Conservation (phyloP, 2,113 vertebrate genomes). For the Cygnus buccinator region DNA sequence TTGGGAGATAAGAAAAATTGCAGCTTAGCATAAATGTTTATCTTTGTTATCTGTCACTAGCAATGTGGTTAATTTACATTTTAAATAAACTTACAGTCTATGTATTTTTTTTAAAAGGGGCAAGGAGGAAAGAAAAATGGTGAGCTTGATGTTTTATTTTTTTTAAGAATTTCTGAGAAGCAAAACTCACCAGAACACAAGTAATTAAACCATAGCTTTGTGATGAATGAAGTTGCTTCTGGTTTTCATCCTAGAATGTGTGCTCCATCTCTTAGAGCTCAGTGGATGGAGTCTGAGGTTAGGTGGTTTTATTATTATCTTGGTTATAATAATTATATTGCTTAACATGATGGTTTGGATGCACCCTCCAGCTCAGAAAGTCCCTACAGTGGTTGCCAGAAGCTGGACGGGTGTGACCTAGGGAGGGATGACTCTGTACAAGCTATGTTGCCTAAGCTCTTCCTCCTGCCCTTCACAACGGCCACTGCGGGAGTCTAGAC, state of each 20-base stretch:
- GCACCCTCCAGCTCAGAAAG: conserved; percentile 53
- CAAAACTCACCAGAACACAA: conserved; percentile 52
- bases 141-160: conserved; percentile 58
- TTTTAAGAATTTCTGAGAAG: conserved; percentile 73
- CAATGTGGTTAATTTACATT: conserved; percentile 73
- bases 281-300: conserved; percentile 59
- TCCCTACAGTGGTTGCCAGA: conserved; percentile 44
- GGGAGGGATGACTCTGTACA: neutral
- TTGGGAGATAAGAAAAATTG: conserved; percentile 74
- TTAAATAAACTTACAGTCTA: conserved; percentile 72
- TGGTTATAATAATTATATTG: conserved; percentile 51
- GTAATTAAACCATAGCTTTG: conserved; percentile 52
- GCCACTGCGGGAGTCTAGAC: neutral
- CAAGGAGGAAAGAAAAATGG: conserved; percentile 45
- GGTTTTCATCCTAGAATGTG: conserved; percentile 62
- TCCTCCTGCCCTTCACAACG: neutral
- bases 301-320: conserved; percentile 55
- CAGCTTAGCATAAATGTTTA: conserved; percentile 77
- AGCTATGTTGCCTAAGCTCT: neutral
- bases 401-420: neutral
- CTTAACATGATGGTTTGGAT: conserved; percentile 45
- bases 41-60: conserved; percentile 76
- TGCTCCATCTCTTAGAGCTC: conserved; percentile 50
- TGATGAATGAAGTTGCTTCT: conserved; percentile 55
- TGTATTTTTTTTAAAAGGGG: conserved; percentile 65